Evolutionary conservation across 2,888 invertebrate species (phyloP), one percentile per base, ranked within the genome.

Genomic region (Drosophila lacicola): DNA sequence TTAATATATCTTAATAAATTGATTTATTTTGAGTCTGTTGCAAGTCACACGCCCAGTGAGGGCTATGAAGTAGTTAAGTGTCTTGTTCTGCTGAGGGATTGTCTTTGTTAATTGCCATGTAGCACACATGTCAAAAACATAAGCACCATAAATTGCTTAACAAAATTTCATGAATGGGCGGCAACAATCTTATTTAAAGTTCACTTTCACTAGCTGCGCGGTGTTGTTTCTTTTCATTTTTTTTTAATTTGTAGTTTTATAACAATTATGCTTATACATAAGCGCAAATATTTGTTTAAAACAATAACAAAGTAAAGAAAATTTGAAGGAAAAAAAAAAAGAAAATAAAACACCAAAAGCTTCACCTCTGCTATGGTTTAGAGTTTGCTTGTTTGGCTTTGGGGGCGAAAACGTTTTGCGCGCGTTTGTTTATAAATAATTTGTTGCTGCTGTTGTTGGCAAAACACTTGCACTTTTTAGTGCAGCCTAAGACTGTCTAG

Each of bases 181-280:
- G 8, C 56, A 67, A 56, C 66, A 73, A 51, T 57, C 36, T 55
- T 47, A 41, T 50, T 51, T 60, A 21, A 60, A 71, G 53, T 76
- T 80, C 80, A 80, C 80, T 80, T 77, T 77, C 77, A 80, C 80
- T 71, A 42, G 41, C 29, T 54, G 46, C 46, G 29, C 13, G 25
- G 50, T 41, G 41, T 13, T 45, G 41, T 37, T 37, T 33, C 2
- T 42, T 39, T 29, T 36, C 41, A 44, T 37, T 34, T 47, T 21
- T 36, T 25, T 47, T 70, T 62, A 58, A 60, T 67, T 51, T 69
- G 58, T 46, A 34, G 64, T 65, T 54, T 78, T 62, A 74, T 51
- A 74, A 56, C 70, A 70, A 60, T 64, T 65, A 78, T 63, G 78
- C 55, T 74, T 25, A 49, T 62, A 62, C 17, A 34, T 62, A 41